Conservation (phyloP, 2,113 vertebrate species). For the Hippoglossus stenolepis region DNA sequence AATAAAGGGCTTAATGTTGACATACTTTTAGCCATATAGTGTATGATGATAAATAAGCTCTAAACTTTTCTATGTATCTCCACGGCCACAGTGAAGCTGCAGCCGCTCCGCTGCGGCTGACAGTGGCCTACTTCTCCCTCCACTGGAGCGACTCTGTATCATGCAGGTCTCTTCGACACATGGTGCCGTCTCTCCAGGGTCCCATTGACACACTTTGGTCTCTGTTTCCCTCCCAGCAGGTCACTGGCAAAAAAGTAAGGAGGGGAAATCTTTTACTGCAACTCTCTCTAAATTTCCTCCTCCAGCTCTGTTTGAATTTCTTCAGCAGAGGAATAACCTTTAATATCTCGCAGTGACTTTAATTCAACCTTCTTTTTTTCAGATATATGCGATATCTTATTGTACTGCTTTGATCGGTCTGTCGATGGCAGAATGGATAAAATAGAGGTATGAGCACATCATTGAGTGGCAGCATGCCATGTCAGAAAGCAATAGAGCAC, state of each 20-base stretch:
- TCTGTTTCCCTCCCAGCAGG: constrained; percentile 59
- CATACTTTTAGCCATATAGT: neutral
- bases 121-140: constrained; percentile 62
- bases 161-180: constrained; percentile 49
- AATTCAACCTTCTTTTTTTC: neutral
- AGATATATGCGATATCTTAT: constrained; percentile 20
- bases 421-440: constrained; percentile 39
- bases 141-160: constrained; percentile 57
- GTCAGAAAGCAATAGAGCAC: constrained; percentile 58
- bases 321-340: too few species aligned
- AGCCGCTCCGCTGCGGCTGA: constrained; percentile 47
- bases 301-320: constrained; percentile 6
- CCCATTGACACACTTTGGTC: constrained; percentile 77
- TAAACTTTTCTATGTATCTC: constrained; percentile 11
- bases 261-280: constrained; percentile 4
- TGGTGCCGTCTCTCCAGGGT: constrained; percentile 71
- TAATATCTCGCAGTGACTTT: constrained; percentile 9
- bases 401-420: constrained; percentile 45
- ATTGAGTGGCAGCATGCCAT: constrained; percentile 69
- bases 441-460: constrained; percentile 50
- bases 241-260: constrained; percentile 54
- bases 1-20: neutral
- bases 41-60: constrained; percentile 6
- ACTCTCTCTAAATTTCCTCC: constrained; percentile 35
- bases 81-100: neutral